Evolutionary conservation across 2,113 vertebrate species (phyloP).

Genomic region (Rhodinocichla rosea): DNA sequence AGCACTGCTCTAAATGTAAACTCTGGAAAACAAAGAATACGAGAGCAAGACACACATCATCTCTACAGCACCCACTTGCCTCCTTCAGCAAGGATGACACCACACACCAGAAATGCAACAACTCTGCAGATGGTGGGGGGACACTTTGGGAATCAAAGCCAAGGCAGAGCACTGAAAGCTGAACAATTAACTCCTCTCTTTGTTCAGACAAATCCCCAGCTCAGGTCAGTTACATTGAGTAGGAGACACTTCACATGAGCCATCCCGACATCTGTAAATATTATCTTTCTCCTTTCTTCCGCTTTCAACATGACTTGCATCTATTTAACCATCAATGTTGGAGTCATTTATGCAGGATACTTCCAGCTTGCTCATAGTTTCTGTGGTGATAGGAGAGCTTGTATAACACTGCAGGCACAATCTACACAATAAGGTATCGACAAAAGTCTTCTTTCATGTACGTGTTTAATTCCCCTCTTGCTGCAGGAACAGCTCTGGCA

Average conservation of each 20-base stretch:
- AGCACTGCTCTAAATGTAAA: background rate
- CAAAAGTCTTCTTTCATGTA: background rate
- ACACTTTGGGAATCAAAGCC: background rate
- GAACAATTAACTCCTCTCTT: background rate
- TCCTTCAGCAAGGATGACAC: background rate
- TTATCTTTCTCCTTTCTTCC: background rate
- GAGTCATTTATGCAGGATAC: background rate
- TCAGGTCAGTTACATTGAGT: background rate
- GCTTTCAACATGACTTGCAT: background rate
- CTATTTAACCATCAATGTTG: background rate
- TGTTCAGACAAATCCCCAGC: background rate
- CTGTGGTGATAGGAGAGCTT: background rate
- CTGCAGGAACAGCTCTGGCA: background rate
- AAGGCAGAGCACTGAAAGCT: background rate
- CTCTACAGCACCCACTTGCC: background rate
- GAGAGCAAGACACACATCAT: background rate
- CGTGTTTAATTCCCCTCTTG: background rate
- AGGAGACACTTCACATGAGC: background rate
- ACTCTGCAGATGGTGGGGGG: background rate
- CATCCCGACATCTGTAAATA: background rate
- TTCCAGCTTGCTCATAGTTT: background rate
- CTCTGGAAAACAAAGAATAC: background rate
- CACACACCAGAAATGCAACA: background rate
- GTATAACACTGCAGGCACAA: background rate
- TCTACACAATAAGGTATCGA: background rate